phyloP scores from a whole-genome alignment of 2,113 vertebrate species.

The Pluvianellus socialis region DNA sequence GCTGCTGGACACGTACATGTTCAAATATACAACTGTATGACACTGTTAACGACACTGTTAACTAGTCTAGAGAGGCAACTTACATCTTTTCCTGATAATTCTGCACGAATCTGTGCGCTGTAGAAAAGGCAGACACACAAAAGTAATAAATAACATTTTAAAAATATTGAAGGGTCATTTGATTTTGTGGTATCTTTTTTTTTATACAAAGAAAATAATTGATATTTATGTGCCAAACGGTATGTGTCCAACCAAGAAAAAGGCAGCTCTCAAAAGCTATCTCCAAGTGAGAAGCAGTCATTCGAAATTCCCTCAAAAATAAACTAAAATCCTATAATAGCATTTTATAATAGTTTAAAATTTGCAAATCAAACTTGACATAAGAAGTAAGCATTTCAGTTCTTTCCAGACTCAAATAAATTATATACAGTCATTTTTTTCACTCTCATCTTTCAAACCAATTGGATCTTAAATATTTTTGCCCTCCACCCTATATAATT shows the following conservation, averaged over 20 bases:
- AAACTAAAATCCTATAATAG: neutral
- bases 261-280: neutral
- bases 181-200: neutral
- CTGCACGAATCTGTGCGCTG: neutral
- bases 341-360: neutral
- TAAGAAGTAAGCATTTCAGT: neutral
- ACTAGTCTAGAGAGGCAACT: neutral
- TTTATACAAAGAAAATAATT: neutral
- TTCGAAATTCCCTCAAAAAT: neutral
- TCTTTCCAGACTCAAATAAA: neutral
- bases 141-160: neutral
- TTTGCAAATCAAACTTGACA: neutral
- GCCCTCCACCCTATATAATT: neutral
- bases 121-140: neutral
- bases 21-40: neutral
- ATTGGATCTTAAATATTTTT: neutral
- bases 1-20: neutral
- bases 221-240: neutral
- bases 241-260: neutral
- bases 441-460: neutral
- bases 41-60: neutral
- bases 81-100: neutral
- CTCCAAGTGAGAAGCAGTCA: neutral
- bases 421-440: neutral
- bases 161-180: neutral